Evolutionary conservation across 1,140 invertebrate species (phyloP).

Genomic region (Caenorhabditis remanei): DNA sequence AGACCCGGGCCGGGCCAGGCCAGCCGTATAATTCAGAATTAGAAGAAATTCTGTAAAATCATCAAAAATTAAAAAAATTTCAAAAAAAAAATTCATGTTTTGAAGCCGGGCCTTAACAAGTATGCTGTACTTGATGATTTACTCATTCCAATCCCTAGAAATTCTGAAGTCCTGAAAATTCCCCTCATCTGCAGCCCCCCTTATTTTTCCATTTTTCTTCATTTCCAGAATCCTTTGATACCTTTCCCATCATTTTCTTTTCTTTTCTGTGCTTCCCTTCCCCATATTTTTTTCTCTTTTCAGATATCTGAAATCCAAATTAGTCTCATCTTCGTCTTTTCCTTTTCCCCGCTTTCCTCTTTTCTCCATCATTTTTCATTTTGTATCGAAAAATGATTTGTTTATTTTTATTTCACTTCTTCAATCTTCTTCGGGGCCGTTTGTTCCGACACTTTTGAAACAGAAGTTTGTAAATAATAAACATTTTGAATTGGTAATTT

Average conservation of each 20-base stretch:
- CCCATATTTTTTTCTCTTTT: background rate
- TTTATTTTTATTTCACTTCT: background rate
- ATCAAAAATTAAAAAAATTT: too few species aligned
- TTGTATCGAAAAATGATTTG: background rate
- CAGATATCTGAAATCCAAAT: background rate
- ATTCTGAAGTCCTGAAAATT: too few species aligned
- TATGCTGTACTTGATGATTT: too few species aligned
- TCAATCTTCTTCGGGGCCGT: background rate
- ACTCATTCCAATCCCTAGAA: too few species aligned
- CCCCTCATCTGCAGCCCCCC: too few species aligned
- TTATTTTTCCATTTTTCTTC: background rate
- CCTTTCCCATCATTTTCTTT: background rate
- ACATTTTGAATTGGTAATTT: background rate
- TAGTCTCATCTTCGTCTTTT: constrained; percentile 14
- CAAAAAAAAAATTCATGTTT: too few species aligned
- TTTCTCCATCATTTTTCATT: background rate
- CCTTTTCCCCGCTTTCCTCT: background rate
- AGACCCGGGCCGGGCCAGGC: too few species aligned
- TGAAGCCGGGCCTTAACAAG: too few species aligned
- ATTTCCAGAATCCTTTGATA: too few species aligned
- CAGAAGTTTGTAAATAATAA: constrained; percentile 25
- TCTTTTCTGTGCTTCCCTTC: background rate
- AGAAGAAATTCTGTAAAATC: too few species aligned
- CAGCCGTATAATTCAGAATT: too few species aligned
- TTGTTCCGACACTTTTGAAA: background rate